A percentile compares a stretch with the other conserved stretches of the same genome.
Conservation (phyloP, 2,888 invertebrate species). For the Cantharis nigra region DNA sequence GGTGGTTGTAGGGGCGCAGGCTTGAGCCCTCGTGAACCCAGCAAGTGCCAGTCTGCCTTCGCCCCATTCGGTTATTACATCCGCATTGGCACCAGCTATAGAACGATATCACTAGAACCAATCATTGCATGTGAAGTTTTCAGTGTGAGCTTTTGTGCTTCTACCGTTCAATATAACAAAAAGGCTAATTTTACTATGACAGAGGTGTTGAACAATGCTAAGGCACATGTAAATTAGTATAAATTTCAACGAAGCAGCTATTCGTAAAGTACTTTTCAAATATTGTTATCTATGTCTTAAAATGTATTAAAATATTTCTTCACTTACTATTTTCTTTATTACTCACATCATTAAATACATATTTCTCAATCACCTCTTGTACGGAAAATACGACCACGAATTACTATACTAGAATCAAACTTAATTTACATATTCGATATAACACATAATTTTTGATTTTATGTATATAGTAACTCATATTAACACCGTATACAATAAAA, state of each 20-base stretch:
- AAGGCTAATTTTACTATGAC: conserved; percentile 15
- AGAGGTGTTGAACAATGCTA: conserved; percentile 9
- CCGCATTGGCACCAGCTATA: conserved; percentile 36
- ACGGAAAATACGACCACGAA: neutral
- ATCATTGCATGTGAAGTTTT: conserved; percentile 30
- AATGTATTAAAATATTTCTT: neutral
- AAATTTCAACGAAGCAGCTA: neutral
- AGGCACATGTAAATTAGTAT: conserved; percentile 20
- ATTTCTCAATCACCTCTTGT: neutral
- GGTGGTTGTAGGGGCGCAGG: conserved; percentile 54
- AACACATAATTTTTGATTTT: neutral
- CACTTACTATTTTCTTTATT: neutral
- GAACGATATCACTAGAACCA: conserved; percentile 31
- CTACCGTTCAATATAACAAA: conserved; percentile 12
- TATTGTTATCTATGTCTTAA: neutral
- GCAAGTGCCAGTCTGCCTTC: conserved; percentile 59
- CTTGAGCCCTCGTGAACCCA: conserved; percentile 58
- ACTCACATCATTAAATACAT: neutral
- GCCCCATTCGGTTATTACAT: conserved; percentile 47
- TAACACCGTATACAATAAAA: neutral
- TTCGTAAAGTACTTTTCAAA: neutral
- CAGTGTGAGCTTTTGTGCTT: conserved; percentile 25
- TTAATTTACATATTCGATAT: neutral
- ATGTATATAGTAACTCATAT: neutral
- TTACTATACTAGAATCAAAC: neutral